Evolutionary conservation across 2,888 invertebrate species (phyloP), one percentile per base, ranked within the genome.

Genomic region (Clusia tigrina): DNA sequence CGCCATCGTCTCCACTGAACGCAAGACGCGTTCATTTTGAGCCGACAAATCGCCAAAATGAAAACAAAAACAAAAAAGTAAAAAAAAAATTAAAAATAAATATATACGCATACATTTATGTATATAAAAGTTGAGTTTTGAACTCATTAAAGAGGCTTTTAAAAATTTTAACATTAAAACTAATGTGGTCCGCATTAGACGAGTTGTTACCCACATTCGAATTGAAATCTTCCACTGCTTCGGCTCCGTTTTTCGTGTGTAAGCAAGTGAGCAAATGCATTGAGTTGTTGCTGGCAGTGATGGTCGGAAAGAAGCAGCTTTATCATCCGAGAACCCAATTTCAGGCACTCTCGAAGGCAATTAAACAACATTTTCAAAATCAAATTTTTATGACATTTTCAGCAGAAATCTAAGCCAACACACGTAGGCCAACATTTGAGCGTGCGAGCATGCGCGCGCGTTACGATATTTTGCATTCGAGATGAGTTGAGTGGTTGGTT

Each of bases 81-180:
- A 67, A 62, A 57, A 57, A 17, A 12, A 66, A 66, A 66, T 23
- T 66, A 69, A 71, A 64, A 54, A 59, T 61, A 54, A 53, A n/a
- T 32, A n/a, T n/a, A n/a, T n/a, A n/a, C n/a, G n/a, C n/a, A n/a
- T n/a, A n/a, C n/a, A n/a, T n/a, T n/a, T n/a, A n/a, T n/a, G n/a
- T n/a, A n/a, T n/a, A n/a, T n/a, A n/a, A 37, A 63, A 59, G 48
- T 54, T 64, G 57, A 65, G 65, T 65, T 68, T 63, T 70, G 67
- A 75, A 71, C 72, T 69, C 63, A 77, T 71, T 72, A 63, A 67
- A 70, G 68, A 69, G 61, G 69, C 60, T 65, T 58, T 56, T 60
- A 60, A 57, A 48, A 62, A 57, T 56, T 60, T 58, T 48, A 54
- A 60, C 22, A 53, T 60, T 54, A 37, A 58, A 54, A 42, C 57